Evolutionary conservation across 1,140 invertebrate genomes (phyloP), one percentile per base, ranked within the genome.

Genomic region (Camponotus floridanus): DNA sequence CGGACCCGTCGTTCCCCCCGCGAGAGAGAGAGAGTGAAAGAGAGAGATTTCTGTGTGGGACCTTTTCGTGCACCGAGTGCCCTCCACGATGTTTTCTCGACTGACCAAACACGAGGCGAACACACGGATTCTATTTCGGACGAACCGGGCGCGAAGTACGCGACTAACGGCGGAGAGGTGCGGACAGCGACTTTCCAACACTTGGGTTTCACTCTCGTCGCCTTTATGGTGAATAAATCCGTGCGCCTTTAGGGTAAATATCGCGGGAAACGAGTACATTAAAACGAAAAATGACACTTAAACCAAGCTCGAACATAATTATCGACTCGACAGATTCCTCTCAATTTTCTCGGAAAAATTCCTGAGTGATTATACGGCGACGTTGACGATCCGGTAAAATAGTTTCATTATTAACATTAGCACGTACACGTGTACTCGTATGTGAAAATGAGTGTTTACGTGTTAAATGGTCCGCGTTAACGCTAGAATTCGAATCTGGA

Each of bases 11-110:
- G 15, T 48, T 15, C 85, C 74, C 85, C 78, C 83, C 71, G 80
- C 26, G 26, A 26, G 26, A 26, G 26, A 26, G 26, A 26, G 26
- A 26, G 26, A 26, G 26, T 1, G 26, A 26, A 1, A 26, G 1
- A 51, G 48, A 89, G 87, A 91, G 85, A 90, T 90, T 90, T 87
- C 88, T 87, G 86, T 74, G 86, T 81, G 88, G 88, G 86, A 90
- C 89, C 89, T 90, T 90, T 88, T 62, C 51, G 55, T 68, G 65
- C 88, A 87, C 87, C 86, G 81, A 90, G 89, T 88, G 71, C 86
- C 86, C 88, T 90, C 88, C 76, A 88, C 89, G 78, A 79, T 90
- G 89, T 90, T 90, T 88, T 86, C 89, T 90, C 76, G 81, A 57
- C 88, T 88, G 73, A 76, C 81, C 88, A 90, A 90, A 90, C 86